These are phyloP conservation scores for Bruchidius siliquastri DNA, from an alignment of 2,888 invertebrate species.

Conservation along the genomic window DNA sequence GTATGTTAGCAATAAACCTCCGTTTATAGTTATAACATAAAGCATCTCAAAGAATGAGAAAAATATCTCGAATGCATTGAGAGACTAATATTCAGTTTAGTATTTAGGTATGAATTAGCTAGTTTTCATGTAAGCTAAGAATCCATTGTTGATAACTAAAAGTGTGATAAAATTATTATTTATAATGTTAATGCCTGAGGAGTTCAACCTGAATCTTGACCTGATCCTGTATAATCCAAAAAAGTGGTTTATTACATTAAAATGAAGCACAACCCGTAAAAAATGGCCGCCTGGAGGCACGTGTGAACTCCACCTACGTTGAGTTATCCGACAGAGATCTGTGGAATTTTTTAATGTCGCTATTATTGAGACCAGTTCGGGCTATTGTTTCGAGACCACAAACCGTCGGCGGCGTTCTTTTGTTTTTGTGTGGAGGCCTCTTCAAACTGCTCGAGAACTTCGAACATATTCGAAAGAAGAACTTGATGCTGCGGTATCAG, in stretches of 20 bases:
- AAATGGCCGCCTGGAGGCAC: constrained; percentile 29
- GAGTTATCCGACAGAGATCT: constrained; percentile 38
- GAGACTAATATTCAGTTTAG: too few relatives aligned
- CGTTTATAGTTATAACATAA: too few relatives aligned
- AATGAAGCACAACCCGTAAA: constrained; percentile 4
- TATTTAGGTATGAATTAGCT: too few relatives aligned
- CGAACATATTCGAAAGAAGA: background rate
- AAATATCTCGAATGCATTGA: too few relatives aligned
- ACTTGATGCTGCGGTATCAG: background rate
- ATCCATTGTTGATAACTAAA: too few relatives aligned
- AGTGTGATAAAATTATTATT: too few relatives aligned
- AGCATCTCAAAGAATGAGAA: too few relatives aligned
- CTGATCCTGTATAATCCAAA: background rate
- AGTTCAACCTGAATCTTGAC: too few relatives aligned
- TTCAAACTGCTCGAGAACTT: background rate
- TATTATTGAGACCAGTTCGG: constrained; percentile 32
- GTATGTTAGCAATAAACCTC: too few relatives aligned
- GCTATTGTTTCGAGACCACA: background rate
- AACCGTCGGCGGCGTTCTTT: background rate
- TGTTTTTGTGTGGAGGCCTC: background rate
- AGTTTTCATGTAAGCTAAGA: too few relatives aligned
- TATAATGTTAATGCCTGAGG: too few relatives aligned
- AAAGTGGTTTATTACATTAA: background rate
- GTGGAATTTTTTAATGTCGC: constrained; percentile 44
- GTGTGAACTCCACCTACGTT: constrained; percentile 40